Conservation (phyloP, 2,113 vertebrate species). For the Stomatorhinus ivindoensis region DNA sequence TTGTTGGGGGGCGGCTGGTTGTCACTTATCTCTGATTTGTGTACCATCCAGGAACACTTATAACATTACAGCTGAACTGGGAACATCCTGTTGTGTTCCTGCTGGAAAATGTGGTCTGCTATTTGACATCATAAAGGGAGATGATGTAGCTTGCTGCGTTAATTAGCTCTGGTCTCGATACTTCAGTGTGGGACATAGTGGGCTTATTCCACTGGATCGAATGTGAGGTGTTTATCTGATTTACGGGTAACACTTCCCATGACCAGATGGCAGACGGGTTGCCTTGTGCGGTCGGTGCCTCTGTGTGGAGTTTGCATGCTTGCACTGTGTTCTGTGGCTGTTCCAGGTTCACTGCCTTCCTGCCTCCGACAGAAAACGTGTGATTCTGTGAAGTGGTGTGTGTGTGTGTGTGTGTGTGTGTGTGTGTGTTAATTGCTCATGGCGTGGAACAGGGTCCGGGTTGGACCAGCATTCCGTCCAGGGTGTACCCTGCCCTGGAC, state of each 20-base stretch:
- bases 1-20: neutral
- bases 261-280: neutral
- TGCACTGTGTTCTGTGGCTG: neutral
- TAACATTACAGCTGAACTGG: neutral
- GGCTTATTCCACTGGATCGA: neutral
- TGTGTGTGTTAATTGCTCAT: neutral
- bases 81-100: neutral
- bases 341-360: neutral
- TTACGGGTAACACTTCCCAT: neutral
- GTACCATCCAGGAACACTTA: neutral
- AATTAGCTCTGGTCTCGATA: neutral
- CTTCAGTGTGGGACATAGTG: neutral
- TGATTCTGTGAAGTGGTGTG: neutral
- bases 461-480: neutral
- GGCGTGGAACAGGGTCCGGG: neutral
- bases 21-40: neutral
- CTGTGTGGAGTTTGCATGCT: neutral
- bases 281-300: neutral
- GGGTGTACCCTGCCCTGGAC: neutral
- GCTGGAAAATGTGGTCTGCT: neutral
- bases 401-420: slow-evolving; percentile 1
- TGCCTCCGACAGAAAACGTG: neutral
- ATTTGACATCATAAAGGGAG: neutral
- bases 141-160: neutral
- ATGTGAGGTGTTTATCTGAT: neutral